phyloP scores from a whole-genome alignment of 2,888 invertebrate genomes.

The Agrochola lychnidis region DNA sequence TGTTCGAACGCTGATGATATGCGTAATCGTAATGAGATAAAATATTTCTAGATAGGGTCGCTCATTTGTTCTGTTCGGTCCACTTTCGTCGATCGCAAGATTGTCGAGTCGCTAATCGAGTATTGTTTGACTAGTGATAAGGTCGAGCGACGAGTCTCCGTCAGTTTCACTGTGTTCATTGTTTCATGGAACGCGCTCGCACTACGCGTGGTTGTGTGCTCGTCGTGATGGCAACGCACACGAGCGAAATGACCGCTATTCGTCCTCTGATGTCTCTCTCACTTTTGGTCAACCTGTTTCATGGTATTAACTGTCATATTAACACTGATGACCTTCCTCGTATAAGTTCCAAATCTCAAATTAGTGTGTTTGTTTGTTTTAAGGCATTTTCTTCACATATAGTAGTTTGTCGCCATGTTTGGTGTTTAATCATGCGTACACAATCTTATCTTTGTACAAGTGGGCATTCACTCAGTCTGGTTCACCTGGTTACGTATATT shows the following conservation, averaged over 20 bases:
- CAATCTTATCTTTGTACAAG: constrained; percentile 60
- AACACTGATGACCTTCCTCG: constrained; percentile 41
- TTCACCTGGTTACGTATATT: constrained; percentile 39
- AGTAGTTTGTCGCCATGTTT: constrained; percentile 22
- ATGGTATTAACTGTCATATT: constrained; percentile 58
- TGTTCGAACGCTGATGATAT: constrained; percentile 40
- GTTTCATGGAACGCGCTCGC: constrained; percentile 52
- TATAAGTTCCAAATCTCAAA: constrained; percentile 26
- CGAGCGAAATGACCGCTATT: constrained; percentile 70
- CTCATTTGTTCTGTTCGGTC: constrained; percentile 15
- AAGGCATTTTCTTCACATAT: constrained; percentile 2
- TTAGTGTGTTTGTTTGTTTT: constrained; percentile 24
- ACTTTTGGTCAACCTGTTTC: constrained; percentile 64
- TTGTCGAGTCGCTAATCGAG: constrained; percentile 48
- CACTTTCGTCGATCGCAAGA: constrained; percentile 34
- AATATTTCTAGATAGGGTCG: constrained; percentile 32
- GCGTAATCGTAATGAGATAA: constrained; percentile 48
- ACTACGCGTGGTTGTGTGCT: constrained; percentile 28
- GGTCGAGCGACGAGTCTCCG: constrained; percentile 44
- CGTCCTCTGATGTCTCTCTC: constrained; percentile 66
- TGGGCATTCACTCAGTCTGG: constrained; percentile 39
- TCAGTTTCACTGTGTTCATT: constrained; percentile 55
- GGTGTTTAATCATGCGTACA: constrained; percentile 37
- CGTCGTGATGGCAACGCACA: constrained; percentile 49
- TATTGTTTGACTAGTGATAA: constrained; percentile 62